A percentile compares a stretch with the other conserved stretches of the same genome.
phyloP scores from a whole-genome alignment of 2,113 vertebrate species.

The Furnarius figulus region DNA sequence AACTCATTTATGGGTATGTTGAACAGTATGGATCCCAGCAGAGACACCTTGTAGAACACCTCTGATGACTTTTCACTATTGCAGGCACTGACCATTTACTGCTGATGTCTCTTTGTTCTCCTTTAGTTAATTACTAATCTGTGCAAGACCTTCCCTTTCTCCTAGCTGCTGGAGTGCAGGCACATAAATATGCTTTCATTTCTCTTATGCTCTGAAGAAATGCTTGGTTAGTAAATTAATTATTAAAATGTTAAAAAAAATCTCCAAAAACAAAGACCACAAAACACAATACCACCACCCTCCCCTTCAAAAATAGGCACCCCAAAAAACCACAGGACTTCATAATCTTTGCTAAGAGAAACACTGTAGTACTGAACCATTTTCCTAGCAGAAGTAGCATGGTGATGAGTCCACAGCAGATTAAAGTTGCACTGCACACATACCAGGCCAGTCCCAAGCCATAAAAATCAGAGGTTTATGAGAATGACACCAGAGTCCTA shows the following conservation, averaged over 20 bases:
- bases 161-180: background rate
- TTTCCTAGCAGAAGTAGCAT: background rate
- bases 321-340: background rate
- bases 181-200: background rate
- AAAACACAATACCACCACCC: background rate
- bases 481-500: background rate
- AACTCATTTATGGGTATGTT: background rate
- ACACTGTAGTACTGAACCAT: background rate
- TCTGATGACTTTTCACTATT: background rate
- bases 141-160: background rate
- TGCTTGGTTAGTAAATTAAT: background rate
- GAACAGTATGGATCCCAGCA: background rate
- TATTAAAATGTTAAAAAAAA: background rate
- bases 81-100: background rate
- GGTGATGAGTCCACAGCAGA: background rate
- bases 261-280: no score
- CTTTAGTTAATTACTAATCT: background rate
- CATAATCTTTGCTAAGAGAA: background rate
- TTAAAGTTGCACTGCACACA: background rate
- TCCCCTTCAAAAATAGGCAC: background rate
- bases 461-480: constrained; percentile 8
- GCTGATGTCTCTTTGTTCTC: background rate
- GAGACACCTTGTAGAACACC: background rate
- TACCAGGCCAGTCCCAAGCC: background rate
- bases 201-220: background rate